phyloP scores from a whole-genome alignment of 2,113 vertebrate genomes.

The Erythrolamprus reginae region DNA sequence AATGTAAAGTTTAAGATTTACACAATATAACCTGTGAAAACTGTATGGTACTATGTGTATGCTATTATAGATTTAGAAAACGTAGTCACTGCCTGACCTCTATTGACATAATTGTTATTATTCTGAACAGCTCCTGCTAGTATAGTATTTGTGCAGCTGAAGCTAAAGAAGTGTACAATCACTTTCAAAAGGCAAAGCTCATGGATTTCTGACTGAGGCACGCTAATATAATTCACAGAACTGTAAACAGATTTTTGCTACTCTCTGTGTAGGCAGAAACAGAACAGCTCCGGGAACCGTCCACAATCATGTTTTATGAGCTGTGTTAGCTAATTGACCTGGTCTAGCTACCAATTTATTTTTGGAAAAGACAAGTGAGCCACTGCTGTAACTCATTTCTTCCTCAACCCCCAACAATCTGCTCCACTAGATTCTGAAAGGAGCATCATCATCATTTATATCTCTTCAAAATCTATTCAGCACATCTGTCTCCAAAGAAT shows the following conservation, averaged over 20 bases:
- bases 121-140: neutral
- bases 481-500: neutral
- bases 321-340: neutral
- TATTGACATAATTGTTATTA: neutral
- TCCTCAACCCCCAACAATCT: neutral
- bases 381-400: neutral
- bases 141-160: neutral
- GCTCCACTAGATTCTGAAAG: neutral
- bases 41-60: neutral
- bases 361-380: neutral
- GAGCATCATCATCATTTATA: neutral
- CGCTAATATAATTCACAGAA: neutral
- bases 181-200: neutral
- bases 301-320: neutral
- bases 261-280: neutral
- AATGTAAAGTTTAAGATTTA: neutral
- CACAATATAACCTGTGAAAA: neutral
- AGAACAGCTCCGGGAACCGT: neutral
- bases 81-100: neutral
- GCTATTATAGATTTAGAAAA: neutral
- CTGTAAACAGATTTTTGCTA: neutral
- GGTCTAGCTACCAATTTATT: neutral
- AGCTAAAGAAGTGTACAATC: neutral
- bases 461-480: neutral
- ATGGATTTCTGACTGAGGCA: neutral